Evolutionary conservation across 1,140 invertebrate species (phyloP), one percentile per base, ranked within the genome.

Genomic region (Drosophila parvula): DNA sequence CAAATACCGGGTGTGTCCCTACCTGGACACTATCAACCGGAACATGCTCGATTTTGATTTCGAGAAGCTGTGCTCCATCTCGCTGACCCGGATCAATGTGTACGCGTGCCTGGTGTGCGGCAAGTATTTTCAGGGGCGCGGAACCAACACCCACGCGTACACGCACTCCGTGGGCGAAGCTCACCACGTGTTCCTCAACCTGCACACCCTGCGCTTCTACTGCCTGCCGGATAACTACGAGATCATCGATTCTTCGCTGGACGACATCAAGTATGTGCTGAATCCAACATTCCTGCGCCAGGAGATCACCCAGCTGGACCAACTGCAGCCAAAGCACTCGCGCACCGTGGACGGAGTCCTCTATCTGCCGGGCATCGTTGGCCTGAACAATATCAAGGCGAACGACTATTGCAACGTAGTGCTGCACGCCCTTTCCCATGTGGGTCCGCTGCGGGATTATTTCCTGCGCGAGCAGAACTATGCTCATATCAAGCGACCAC

Each of bases 71-170:
- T 99, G 99, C 92, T 99, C 98, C 1, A 96, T 99, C 22, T 99
- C 98, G 4, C 92, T 99, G 44, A 99, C 98, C 0, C 96, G 99
- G 90, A 98, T 99, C 58, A 99, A 99, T 94, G 98, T 99, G 27
- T 99, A 99, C 93, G 99, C 98, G n/a, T 99, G 99, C 92, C 94
- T 99, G 36, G 98, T 99, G 3, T 99, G 99, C 93, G 99, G 99
- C 22, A 99, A 99, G 93, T 99, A 99, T 92, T 99, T 99, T 91
- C 99, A 96, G 96, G 98, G 98, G 0, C 94, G 99, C 92, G 99
- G 99, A 3, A 98, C 96, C 7, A 99, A 98, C 86, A 99, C 99
- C 9, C 98, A 99, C 94, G 99, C 99, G 12, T 99, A 99, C 90
- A 99, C 98, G 9, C 99, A 99, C 92, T 99, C 98, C 76, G 98